Percentiles rank a stretch among this genome's conserved stretches.
Conservation (phyloP, 1,140 invertebrate species). For the Brachionus koreanus region DNA sequence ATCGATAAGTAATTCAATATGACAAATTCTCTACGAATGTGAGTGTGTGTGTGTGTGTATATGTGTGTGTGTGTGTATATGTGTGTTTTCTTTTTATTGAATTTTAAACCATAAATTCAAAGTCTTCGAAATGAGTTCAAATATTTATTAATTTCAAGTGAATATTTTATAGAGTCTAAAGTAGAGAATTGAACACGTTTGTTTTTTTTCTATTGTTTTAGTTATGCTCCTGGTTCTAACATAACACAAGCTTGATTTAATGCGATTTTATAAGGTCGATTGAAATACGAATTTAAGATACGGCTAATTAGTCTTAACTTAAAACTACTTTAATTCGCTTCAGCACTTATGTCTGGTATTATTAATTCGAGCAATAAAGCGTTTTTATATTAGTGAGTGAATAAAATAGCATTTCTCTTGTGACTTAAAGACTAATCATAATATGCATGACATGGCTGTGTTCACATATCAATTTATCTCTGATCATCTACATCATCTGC, state of each 20-base stretch:
- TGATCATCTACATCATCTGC: background rate
- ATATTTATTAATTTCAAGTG: constrained; percentile 5
- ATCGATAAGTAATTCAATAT: constrained; percentile 3
- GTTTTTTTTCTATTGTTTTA: constrained; percentile 10
- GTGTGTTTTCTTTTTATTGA: background rate
- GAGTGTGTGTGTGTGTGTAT: background rate
- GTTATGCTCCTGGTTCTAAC: background rate
- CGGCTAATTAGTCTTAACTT: background rate
- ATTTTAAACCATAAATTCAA: background rate
- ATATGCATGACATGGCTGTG: background rate
- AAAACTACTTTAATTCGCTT: background rate
- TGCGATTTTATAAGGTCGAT: constrained; percentile 1
- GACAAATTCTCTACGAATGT: background rate
- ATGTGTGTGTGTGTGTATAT: background rate
- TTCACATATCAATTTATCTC: background rate
- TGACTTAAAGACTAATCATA: background rate
- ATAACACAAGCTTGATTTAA: background rate
- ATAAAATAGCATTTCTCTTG: background rate
- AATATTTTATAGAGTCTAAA: background rate
- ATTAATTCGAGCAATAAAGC: background rate
- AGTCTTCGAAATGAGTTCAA: background rate
- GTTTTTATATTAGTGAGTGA: background rate
- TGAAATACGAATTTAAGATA: background rate
- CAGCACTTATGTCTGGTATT: background rate
- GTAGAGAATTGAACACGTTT: background rate